Percentiles rank a stretch among this genome's conserved stretches.
Evolutionary conservation across 1,140 invertebrate species (phyloP).

Genomic region (Magallana ariakensis): DNA sequence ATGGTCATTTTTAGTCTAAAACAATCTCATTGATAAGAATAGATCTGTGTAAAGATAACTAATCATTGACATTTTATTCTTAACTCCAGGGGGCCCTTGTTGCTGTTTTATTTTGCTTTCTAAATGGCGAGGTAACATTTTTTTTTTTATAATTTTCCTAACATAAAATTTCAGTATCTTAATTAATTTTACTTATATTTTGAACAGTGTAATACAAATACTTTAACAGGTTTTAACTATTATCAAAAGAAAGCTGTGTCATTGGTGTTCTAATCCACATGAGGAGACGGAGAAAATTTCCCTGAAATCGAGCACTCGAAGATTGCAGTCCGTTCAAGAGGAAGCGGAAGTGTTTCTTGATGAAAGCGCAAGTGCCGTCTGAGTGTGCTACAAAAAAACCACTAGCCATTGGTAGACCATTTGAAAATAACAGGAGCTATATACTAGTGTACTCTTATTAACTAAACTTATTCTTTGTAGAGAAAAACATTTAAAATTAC

Average conservation of each 20-base stretch:
- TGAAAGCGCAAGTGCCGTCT: no score
- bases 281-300: neutral
- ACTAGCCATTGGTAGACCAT: no score
- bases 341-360: no score
- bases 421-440: no score
- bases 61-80: neutral
- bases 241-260: neutral
- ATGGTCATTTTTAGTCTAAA: no score
- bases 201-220: neutral
- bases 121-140: neutral
- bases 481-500: no score
- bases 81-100: neutral
- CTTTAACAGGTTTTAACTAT: neutral
- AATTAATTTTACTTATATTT: neutral
- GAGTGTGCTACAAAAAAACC: no score
- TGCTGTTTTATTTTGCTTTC: slow-evolving; percentile 10
- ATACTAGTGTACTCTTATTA: no score
- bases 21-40: no score
- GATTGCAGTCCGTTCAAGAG: no score
- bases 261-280: neutral
- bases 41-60: no score
- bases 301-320: neutral
- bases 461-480: no score
- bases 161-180: neutral
- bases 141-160: neutral